phyloP scores from a whole-genome alignment of 1,140 invertebrate genomes.

The Leptonema lineaticorne region DNA sequence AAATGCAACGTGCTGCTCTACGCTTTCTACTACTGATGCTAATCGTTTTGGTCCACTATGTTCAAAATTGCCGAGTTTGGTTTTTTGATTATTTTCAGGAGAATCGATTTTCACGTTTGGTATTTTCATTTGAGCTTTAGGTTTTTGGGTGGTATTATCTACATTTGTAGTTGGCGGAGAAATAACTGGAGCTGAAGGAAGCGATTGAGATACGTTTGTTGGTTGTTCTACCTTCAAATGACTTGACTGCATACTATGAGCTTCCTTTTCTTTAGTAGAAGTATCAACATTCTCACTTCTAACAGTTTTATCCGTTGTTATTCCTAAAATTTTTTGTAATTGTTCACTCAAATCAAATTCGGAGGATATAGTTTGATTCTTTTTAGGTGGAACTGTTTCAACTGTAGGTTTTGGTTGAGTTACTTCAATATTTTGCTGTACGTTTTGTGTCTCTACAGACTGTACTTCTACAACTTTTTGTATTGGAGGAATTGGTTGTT shows the following conservation, averaged over 20 bases:
- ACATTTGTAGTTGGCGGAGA: not conserved
- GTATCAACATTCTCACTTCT: conserved; percentile 38
- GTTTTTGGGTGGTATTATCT: conserved; percentile 24
- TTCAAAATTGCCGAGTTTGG: conserved; percentile 52
- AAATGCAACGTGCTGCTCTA: conserved; percentile 58
- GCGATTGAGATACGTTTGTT: not conserved
- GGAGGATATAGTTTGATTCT: conserved; percentile 54
- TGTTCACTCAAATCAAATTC: conserved; percentile 57
- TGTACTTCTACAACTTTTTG: conserved; percentile 25
- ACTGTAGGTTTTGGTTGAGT: conserved; percentile 21
- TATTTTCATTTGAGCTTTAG: conserved; percentile 44
- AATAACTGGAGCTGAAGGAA: conserved; percentile 2
- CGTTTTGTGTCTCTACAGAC: conserved; percentile 10
- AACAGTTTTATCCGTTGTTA: conserved; percentile 52
- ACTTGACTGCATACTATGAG: conserved; percentile 26
- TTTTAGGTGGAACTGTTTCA: conserved; percentile 46
- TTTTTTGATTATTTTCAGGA: conserved; percentile 50
- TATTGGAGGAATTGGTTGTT: not conserved
- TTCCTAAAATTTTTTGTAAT: conserved; percentile 55
- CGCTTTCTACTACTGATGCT: conserved; percentile 49
- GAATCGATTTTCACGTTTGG: conserved; percentile 56
- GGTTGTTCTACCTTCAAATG: conserved; percentile 14
- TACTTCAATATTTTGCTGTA: conserved; percentile 20
- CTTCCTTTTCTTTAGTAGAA: conserved; percentile 34
- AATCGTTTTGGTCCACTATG: conserved; percentile 48